These are phyloP conservation scores for Haplochromis burtoni DNA, from an alignment of 2,113 vertebrate genomes.

Conservation along the genomic window DNA sequence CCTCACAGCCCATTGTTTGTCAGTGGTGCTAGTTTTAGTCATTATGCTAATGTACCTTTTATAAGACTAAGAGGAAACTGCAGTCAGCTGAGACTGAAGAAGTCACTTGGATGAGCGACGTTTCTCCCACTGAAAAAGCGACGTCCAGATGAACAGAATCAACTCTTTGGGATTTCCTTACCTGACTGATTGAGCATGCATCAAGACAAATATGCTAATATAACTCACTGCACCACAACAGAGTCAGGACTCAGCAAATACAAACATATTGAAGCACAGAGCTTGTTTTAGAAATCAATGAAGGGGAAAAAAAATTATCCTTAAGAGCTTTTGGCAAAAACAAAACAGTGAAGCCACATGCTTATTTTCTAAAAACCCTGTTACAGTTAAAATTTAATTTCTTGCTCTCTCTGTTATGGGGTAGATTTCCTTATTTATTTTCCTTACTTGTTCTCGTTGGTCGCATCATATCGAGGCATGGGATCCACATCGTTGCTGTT, in stretches of 20 bases:
- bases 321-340: not conserved
- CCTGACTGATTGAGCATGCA: not conserved
- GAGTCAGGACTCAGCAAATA: not conserved
- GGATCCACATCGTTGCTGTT: conserved; percentile 97
- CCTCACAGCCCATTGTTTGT: not conserved
- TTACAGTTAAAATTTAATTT: not conserved
- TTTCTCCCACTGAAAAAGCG: not conserved
- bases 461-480: conserved; percentile 97
- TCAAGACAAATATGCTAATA: not conserved
- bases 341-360: not conserved
- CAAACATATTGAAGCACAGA: not conserved
- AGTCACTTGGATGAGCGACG: not conserved
- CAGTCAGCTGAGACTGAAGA: not conserved
- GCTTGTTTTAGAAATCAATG: conserved; percentile 15
- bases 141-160: not conserved
- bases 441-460: conserved; percentile 99
- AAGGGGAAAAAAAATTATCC: not conserved
- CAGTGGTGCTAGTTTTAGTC: not conserved
- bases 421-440: not conserved
- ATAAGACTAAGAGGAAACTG: not conserved
- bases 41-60: not conserved
- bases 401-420: not conserved
- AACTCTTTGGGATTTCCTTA: not conserved
- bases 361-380: not conserved
- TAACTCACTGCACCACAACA: conserved; percentile 30